phyloP scores from a whole-genome alignment of 2,113 vertebrate genomes.

The Psilopogon haemacephalus region DNA sequence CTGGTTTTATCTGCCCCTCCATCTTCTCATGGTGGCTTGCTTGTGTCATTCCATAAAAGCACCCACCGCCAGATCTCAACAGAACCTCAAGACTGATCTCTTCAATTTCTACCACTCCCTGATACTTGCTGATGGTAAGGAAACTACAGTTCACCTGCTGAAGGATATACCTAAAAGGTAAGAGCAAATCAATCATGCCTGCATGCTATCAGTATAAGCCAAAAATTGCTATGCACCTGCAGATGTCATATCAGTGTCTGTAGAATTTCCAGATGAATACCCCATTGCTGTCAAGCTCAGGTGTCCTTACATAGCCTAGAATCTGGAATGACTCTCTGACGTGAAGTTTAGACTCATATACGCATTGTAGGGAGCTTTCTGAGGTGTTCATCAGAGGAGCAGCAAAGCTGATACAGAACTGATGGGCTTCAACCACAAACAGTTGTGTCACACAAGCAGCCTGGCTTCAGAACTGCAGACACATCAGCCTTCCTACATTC shows the following conservation, averaged over 20 bases:
- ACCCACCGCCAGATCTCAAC: neutral
- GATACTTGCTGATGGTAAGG: constrained; percentile 80
- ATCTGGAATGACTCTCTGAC: neutral
- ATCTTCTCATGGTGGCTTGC: neutral
- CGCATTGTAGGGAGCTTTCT: neutral
- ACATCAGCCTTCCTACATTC: fast-evolving
- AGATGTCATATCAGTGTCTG: neutral
- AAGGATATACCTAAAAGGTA: constrained; percentile 86
- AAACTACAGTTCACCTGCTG: constrained; percentile 79
- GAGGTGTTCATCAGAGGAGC: neutral
- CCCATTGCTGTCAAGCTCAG: neutral
- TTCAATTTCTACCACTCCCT: constrained; percentile 64
- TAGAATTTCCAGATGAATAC: neutral
- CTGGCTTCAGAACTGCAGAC: neutral
- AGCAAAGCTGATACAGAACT: neutral
- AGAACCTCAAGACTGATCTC: constrained; percentile 17
- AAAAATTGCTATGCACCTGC: neutral
- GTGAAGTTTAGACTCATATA: neutral
- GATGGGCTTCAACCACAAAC: neutral
- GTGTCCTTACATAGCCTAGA: neutral
- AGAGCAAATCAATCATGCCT: neutral
- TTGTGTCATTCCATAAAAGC: constrained; percentile 6
- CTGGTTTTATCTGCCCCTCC: neutral
- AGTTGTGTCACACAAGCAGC: neutral
- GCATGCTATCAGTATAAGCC: fast-evolving